Evolutionary conservation across 1,140 invertebrate genomes (phyloP), one percentile per base, ranked within the genome.

Genomic region (Neodiprion lecontei): DNA sequence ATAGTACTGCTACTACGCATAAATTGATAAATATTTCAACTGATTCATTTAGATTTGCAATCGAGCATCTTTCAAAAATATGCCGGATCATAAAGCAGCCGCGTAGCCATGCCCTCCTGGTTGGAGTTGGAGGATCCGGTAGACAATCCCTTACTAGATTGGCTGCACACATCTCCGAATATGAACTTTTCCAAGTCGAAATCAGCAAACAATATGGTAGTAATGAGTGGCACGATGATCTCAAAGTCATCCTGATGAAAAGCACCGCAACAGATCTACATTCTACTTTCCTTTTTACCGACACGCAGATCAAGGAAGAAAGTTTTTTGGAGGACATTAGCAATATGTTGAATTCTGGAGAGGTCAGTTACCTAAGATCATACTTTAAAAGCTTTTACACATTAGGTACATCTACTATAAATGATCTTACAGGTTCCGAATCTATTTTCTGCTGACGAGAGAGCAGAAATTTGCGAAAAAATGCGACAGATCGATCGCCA

Each of bases 301-400:
- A 98, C 84, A 93, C 93, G 12, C 96, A 98, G 91, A 96, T 98
- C 48, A 98, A 98, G 89, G 94, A 98, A 84, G 96, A 98, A 89
- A 93, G 92, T 0, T 98, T 98, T 84, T 86, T 98, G 65, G 97
- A 99, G 89, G 97, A 98, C 82, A 93, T 99, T 1, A 98, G 95
- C 82, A 98, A 98, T 87, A 91, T 99, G 84, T 88, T 99, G 14
- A 98, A 98, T 87, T 94, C 95, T 9, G 97, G 97, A 40, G 97
- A 99, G 91, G 93, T 96, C 76, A 91, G 93, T 23, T 95, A 84
- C 84, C 95, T 10, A 95, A 92, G 84, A 94, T 94, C 83, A 82
- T 91, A 40, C 28, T 40, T 40, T 5, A 40, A 5, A 40, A 40
- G 28, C 28, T 40, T 40, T 40, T 40, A 0, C 1, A 40, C 28